phyloP scores from a whole-genome alignment of 2,797 vertebrate species.

The Alcedo atthis region DNA sequence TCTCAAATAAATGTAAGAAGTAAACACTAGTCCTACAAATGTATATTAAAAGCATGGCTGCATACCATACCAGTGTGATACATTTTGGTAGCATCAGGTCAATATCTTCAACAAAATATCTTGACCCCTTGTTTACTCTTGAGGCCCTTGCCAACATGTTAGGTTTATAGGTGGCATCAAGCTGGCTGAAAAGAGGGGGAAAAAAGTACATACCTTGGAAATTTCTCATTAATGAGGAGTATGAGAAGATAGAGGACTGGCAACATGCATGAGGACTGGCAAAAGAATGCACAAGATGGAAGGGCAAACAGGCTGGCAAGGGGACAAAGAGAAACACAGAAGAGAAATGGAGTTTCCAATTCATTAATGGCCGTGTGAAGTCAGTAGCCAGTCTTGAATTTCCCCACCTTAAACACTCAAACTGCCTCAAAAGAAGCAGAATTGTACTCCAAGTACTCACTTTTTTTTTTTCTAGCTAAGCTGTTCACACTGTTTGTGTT shows the following conservation, averaged over 20 bases:
- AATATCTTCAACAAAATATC: background rate
- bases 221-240: background rate
- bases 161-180: background rate
- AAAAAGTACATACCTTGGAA: background rate
- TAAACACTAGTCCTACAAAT: background rate
- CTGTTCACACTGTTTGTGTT: background rate
- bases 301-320: background rate
- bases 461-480: background rate
- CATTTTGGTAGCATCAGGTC: background rate
- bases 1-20: background rate
- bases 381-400: background rate
- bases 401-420: background rate
- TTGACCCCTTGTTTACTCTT: background rate
- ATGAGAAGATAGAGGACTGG: background rate
- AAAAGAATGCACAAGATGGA: background rate
- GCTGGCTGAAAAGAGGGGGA: background rate
- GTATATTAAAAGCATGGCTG: background rate
- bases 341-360: background rate
- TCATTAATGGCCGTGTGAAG: background rate
- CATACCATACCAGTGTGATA: background rate
- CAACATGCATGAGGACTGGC: background rate
- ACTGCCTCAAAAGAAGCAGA: background rate
- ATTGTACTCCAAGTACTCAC: background rate
- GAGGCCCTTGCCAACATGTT: background rate
- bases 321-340: background rate